Base-by-base conservation (phyloP, 1,140 invertebrate species). In the Sinonovacula constricta region DNA sequence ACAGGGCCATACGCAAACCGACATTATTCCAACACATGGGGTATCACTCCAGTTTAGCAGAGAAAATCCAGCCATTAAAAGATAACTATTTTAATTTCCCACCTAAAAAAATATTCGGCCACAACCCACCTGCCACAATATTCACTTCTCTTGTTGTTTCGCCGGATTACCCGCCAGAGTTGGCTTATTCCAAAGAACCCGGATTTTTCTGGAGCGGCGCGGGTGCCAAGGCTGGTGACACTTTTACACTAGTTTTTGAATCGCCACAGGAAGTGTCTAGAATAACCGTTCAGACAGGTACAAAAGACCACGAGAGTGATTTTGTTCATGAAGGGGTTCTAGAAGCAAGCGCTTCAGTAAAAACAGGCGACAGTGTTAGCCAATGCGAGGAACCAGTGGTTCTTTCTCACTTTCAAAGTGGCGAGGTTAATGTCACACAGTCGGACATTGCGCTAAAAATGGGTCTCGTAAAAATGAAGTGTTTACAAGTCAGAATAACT, bases 11-110 rank as follows among this genome's bases (percentile, higher is more conserved):
- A 15, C 69, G 82, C 7, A 81, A 79, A 56, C 89, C 89, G 0
- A 88, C 88, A 2, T 80, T 91, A 3, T 91, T 91, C 74, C 90
- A 91, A 74, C 90, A 91, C 66, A 75, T 87, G 36, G 90, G 90
- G 7, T 71, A 86, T 14, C 85, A 88, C 51, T 91, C 90, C 10
- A 88, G 87, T 24, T 81, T 88, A 0, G 96, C 95, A 89, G 97
- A 97, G 76, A 99, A 99, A 93, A 95, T 98, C 57, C 97, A 99
- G 88, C 98, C 97, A 90, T 91, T 99, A 0, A 97, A 97, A 93
- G 96, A 87, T 54, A 77, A 74, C 18, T 83, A 59, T 77, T 86
- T 86, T 65, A 82, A 85, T 49, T 56, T 81, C 28, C 77, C 76
- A 15, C 49, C 36, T 18, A 87, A 87, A 54, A 33, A 66, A 36